Evolutionary conservation across 1,140 invertebrate genomes (phyloP), one percentile per base, ranked within the genome.

Genomic region (Rhizoglyphus robini): DNA sequence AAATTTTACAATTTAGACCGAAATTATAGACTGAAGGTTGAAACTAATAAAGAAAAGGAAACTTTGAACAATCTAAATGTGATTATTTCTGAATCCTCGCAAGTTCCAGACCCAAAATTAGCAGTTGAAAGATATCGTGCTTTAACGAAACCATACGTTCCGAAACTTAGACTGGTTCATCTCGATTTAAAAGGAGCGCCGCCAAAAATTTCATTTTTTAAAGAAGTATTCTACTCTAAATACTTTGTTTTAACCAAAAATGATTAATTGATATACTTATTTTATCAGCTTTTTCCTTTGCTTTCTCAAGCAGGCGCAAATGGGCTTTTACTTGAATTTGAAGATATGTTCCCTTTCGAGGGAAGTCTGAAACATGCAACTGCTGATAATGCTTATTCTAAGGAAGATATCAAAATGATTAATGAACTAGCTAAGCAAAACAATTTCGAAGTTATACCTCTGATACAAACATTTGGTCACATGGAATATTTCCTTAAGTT

Each of bases 391-490:
- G 83, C 84, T 59, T 97, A 96, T 73, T 82, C 80, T 0, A 79
- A 75, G 69, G 73, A 78, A 36, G 84, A 93, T 69, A 82, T 94
- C 1, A 70, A 71, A 18, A 78, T 79, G 20, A 81, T 92, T 65
- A 73, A 85, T 41, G 73, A 78, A 38, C 71, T 82, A 27, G 87
- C 87, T 0, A 79, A 81, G 61, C 78, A 82, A 11, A 81, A 84
- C 68, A 76, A 79, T 1, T 76, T 97, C 1, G 83, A 86, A 60
- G 82, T 96, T 0, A 88, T 97, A 70, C 95, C 95, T 23, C 78
- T 98, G 3, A 81, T 97, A 8, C 95, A 96, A 78, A 96, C 93
- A 4, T 95, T 97, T 78, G 94, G 93, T 2, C 94, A 97, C 75
- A 75, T 94, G 73, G 90, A 96, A 80, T 92, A 88, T 79, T 84